Conservation (phyloP, 2,797 vertebrate genomes). For the Cossypha polioptera region DNA sequence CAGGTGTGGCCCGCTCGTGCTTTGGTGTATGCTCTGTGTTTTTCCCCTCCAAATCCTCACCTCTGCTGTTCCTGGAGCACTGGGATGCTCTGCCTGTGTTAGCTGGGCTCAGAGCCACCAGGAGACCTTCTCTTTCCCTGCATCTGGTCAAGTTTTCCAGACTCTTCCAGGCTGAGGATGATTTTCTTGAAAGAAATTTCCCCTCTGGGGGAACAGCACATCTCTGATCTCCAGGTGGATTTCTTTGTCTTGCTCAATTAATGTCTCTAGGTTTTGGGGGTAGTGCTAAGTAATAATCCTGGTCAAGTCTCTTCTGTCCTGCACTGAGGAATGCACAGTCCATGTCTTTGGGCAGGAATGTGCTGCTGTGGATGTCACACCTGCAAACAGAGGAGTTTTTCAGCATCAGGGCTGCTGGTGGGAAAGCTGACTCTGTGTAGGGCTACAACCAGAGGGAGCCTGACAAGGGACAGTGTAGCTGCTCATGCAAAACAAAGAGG, state of each 20-base stretch:
- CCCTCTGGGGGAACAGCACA: accelerated
- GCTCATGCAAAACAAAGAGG: not conserved
- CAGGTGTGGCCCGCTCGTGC: accelerated
- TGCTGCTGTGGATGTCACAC: not conserved
- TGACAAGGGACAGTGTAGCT: accelerated
- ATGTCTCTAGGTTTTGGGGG: not conserved
- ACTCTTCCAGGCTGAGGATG: not conserved
- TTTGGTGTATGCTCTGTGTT: not conserved
- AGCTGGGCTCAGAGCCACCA: accelerated
- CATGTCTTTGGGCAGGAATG: not conserved
- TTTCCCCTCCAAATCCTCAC: not conserved
- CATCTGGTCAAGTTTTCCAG: not conserved
- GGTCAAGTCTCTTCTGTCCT: not conserved
- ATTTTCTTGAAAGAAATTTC: not conserved
- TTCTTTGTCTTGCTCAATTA: not conserved
- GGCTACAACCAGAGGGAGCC: not conserved
- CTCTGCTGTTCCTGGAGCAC: not conserved
- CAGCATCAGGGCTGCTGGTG: not conserved
- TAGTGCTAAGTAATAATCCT: not conserved
- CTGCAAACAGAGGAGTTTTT: not conserved
- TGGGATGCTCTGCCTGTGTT: not conserved
- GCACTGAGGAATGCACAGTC: not conserved
- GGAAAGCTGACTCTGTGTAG: not conserved
- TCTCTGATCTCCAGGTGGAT: not conserved
- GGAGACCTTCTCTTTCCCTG: not conserved